Percentiles rank a stretch among this genome's conserved stretches.
Evolutionary conservation across 2,888 invertebrate species (phyloP).

Genomic region (Diaphora mendica): DNA sequence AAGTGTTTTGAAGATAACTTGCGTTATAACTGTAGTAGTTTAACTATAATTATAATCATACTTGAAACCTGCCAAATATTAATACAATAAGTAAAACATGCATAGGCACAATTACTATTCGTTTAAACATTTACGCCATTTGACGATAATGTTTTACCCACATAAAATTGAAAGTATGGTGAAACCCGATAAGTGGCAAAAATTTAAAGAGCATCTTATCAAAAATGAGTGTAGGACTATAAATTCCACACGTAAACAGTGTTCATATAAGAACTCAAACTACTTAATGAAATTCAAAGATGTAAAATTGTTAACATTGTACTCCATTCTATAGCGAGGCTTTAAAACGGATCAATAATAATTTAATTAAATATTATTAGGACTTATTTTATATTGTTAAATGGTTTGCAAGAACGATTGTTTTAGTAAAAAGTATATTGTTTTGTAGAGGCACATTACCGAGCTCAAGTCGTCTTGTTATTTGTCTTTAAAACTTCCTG

Average conservation of each 20-base stretch:
- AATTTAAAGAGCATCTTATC: not conserved
- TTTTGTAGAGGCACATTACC: not conserved
- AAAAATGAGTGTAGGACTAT: not conserved
- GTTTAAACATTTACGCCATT: constrained; percentile 39
- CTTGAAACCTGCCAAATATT: constrained; percentile 79
- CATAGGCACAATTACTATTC: constrained; percentile 58
- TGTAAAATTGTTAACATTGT: not conserved
- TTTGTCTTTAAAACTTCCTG: too few relatives aligned
- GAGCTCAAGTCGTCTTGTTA: not conserved
- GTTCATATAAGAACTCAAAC: not conserved
- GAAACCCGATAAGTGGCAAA: not conserved
- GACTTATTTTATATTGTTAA: not conserved
- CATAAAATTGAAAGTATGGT: not conserved
- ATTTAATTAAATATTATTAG: not conserved
- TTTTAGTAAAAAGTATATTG: not conserved
- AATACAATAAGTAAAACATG: constrained; percentile 64
- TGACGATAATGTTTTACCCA: constrained; percentile 13
- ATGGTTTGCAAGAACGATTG: not conserved
- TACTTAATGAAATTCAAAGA: not conserved
- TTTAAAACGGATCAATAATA: not conserved
- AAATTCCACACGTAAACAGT: not conserved
- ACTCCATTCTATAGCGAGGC: not conserved
- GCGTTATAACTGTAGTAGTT: constrained; percentile 27
- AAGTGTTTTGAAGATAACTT: constrained; percentile 10
- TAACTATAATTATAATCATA: constrained; percentile 55